A percentile compares a stretch with the other conserved stretches of the same genome.
phyloP scores from a whole-genome alignment of 2,797 vertebrate genomes.

The Alauda arvensis region DNA sequence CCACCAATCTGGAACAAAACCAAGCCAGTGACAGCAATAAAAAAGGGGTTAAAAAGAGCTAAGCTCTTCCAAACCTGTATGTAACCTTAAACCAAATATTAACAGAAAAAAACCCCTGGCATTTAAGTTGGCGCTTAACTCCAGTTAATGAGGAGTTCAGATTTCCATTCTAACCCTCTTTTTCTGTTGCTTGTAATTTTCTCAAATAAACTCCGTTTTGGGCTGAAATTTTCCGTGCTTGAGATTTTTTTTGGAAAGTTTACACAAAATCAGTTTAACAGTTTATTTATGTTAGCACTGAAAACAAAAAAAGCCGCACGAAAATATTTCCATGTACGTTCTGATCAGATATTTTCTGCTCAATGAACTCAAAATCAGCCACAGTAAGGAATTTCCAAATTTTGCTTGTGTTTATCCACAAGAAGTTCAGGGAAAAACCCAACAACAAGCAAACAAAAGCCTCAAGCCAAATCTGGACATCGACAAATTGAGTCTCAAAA shows the following conservation, averaged over 20 bases:
- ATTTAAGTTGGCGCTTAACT: conserved; percentile 62
- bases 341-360: conserved; percentile 47
- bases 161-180: conserved; percentile 60
- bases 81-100: conserved; percentile 74
- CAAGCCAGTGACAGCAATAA: conserved; percentile 58
- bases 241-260: conserved; percentile 56
- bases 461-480: background rate
- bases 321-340: conserved; percentile 13
- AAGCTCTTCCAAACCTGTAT: conserved; percentile 67
- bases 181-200: conserved; percentile 64
- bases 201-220: conserved; percentile 58
- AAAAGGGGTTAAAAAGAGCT: conserved; percentile 49
- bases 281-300: conserved; percentile 56
- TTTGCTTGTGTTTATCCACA: background rate
- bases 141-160: conserved; percentile 54
- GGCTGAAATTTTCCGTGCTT: conserved; percentile 60
- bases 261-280: conserved; percentile 44
- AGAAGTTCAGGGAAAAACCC: background rate
- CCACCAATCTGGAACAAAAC: conserved; percentile 59
- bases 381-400: background rate
- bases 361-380: conserved; percentile 35
- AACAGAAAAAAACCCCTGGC: conserved; percentile 59
- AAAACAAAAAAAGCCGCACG: conserved; percentile 49
- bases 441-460: background rate
- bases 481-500: background rate